Evolutionary conservation across 2,113 vertebrate species (phyloP), one percentile per base, ranked within the genome.

Genomic region (Tretioscincus oriximinensis): DNA sequence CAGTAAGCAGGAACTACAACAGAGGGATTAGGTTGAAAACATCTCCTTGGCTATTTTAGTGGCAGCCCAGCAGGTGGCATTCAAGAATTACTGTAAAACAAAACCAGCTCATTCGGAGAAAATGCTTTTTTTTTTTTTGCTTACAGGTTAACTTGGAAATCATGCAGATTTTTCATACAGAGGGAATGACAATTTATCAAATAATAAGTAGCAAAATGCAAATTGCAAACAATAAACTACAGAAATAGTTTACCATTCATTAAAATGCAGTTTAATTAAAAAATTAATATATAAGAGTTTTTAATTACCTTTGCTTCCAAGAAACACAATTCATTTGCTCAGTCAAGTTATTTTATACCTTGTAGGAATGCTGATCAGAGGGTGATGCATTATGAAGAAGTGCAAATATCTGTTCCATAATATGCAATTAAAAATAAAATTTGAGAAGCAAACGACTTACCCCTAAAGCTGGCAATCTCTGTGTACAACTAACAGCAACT

Each of bases 401-500:
- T 26, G 21, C 8, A n/a, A 28, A 78, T 28, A 1, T 65, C 24
- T n/a, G 49, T 6, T 74, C 9, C 29, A 74, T 61, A 66, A 81
- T 49, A 81, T 14, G 8, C 41, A 80, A 65, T 29, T 54, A 22
- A 74, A 35, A 26, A 22, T 60, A 29, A 35, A 76, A 26, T 63
- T 65, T 69, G 75, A 75, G 8, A 45, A 68, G 24, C 65, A 18
- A 76, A 86, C 18, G 21, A 35, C 96, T 89, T 94, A 99, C 98
- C 95, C 97, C 98, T 31, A 99, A 89, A 45, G 97, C 96, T 4
- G 97, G 96, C 2, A 99, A 95, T 71, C 98, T 95, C 63, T 99
- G 98, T 0, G 98, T 99, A 93, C 97, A 99, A 85, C 94, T 95
- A 41, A 99, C 98, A 1, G 97, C 97, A 54, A 99, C 95, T 90